Conservation (phyloP, 2,113 vertebrate genomes). For the Hylia prasina region DNA sequence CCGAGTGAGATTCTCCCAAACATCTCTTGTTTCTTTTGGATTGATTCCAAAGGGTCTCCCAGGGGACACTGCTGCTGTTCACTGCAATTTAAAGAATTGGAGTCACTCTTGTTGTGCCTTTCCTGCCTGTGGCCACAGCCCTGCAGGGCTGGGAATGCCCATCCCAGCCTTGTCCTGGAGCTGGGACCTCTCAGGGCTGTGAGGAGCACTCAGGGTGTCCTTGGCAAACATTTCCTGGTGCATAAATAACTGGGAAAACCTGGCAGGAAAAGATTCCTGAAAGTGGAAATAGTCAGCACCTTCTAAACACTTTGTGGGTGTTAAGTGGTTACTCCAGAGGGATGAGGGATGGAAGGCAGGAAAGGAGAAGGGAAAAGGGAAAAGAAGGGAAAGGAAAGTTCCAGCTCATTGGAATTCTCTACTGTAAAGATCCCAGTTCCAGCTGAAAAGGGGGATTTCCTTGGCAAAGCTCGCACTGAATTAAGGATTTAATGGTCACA, state of each 20-base stretch:
- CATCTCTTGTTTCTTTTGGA: not conserved
- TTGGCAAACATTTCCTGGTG: not conserved
- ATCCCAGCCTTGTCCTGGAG: not conserved
- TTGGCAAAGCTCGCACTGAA: not conserved
- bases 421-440: not conserved
- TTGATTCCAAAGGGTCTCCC: not conserved
- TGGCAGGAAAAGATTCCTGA: not conserved
- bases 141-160: not conserved
- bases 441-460: not conserved
- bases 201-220: not conserved
- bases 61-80: not conserved
- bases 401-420: not conserved
- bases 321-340: not conserved
- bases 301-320: not conserved
- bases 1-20: not conserved
- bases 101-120: not conserved
- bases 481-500: not conserved
- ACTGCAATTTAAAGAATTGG: accelerated
- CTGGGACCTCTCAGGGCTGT: not conserved
- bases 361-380: too few species aligned
- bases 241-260: not conserved
- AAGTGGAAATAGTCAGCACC: not conserved
- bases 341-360: too few species aligned
- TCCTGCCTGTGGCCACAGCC: not conserved
- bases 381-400: too few species aligned